These are phyloP conservation scores for Melinopterus prodromus DNA, from an alignment of 2,888 invertebrate species.

Conservation along the genomic window DNA sequence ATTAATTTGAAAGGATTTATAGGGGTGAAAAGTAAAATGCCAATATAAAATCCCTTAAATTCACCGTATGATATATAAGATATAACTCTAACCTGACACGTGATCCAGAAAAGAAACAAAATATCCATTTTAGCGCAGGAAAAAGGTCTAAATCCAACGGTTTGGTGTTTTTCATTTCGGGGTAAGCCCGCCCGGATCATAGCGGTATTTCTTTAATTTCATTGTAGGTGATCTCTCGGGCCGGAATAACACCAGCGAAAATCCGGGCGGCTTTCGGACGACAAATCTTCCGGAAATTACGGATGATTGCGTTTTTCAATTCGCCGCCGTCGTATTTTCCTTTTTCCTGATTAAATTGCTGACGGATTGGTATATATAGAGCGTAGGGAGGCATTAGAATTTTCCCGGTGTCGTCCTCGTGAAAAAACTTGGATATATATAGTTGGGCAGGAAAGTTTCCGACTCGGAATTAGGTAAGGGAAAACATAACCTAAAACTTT, in stretches of 20 bases:
- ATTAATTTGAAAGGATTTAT: background rate
- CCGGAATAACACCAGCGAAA: background rate
- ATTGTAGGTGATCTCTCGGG: background rate
- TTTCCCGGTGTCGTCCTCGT: background rate
- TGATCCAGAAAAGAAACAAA: background rate
- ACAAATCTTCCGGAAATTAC: background rate
- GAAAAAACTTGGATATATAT: background rate
- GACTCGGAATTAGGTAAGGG: background rate
- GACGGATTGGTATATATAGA: background rate
- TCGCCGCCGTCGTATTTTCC: background rate
- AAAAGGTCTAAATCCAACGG: background rate
- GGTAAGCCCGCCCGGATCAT: background rate
- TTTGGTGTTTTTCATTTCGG: background rate
- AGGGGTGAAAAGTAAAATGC: no score
- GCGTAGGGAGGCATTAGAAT: background rate
- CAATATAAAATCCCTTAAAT: background rate
- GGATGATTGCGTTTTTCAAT: background rate
- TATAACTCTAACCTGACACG: background rate
- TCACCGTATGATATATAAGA: background rate
- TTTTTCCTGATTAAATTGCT: background rate
- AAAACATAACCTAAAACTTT: background rate
- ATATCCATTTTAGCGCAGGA: background rate
- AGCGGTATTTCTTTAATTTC: conserved; percentile 11
- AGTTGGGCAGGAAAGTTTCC: background rate
- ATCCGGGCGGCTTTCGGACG: background rate